Percentiles rank a stretch among this genome's conserved stretches.
Evolutionary conservation across 2,888 invertebrate species (phyloP).

Genomic region (Ornithoptera priamus): DNA sequence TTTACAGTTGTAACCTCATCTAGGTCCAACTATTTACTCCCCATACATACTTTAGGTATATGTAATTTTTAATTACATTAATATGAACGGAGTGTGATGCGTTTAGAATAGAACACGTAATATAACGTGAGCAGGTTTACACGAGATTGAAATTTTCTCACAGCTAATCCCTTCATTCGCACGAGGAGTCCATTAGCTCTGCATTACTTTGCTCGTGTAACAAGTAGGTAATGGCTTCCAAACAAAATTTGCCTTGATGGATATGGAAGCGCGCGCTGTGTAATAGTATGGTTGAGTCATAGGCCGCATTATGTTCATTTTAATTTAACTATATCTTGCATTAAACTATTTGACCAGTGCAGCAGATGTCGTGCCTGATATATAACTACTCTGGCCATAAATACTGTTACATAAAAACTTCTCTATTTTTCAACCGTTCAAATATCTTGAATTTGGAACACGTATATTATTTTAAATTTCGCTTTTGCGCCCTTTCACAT

Average conservation of each 20-base stretch:
- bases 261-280: not conserved
- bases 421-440: too few relatives aligned
- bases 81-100: not conserved
- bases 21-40: too few relatives aligned
- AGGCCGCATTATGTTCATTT: not conserved
- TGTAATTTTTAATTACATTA: too few relatives aligned
- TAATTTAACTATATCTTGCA: not conserved
- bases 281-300: not conserved
- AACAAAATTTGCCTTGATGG: conserved; percentile 22
- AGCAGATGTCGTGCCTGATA: too few relatives aligned
- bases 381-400: too few relatives aligned
- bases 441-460: too few relatives aligned
- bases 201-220: conserved; percentile 11
- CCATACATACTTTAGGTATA: too few relatives aligned
- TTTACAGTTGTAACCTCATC: too few relatives aligned
- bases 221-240: conserved; percentile 24
- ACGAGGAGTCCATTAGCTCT: conserved; percentile 13
- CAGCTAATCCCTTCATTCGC: conserved; percentile 18
- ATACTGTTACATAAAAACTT: too few relatives aligned
- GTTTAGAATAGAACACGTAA: not conserved
- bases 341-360: too few relatives aligned
- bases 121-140: conserved; percentile 7
- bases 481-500: too few relatives aligned
- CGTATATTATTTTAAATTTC: too few relatives aligned
- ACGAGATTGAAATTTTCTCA: conserved; percentile 15